phyloP scores from a whole-genome alignment of 1,140 invertebrate genomes.

The Aplysia californica region DNA sequence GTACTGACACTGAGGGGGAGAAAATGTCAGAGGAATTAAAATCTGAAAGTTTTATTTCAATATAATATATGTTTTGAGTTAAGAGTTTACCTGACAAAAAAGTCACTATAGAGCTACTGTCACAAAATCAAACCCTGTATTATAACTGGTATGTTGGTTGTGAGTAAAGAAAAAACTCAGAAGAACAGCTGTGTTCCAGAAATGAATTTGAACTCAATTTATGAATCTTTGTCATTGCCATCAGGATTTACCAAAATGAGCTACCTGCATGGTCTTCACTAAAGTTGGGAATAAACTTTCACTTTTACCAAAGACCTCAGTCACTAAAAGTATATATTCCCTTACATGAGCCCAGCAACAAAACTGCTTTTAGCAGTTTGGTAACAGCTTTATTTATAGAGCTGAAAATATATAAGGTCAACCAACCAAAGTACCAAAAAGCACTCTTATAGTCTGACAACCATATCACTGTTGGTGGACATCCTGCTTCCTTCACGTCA shows the following conservation, averaged over 20 bases:
- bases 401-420: background rate
- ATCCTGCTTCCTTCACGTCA: background rate
- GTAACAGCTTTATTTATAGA: background rate
- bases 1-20: conserved; percentile 81
- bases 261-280: background rate
- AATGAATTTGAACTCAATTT: no score
- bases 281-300: background rate
- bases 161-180: background rate
- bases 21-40: conserved; percentile 22
- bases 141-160: background rate
- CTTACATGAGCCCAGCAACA: background rate
- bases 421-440: background rate
- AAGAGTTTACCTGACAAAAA: background rate
- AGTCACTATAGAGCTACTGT: background rate
- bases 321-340: background rate
- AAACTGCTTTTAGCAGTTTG: background rate
- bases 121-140: background rate
- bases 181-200: background rate
- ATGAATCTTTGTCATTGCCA: no score
- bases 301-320: background rate
- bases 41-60: conserved; percentile 2
- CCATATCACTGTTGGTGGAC: background rate
- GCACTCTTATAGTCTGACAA: background rate
- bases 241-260: no score
- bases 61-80: background rate